These are phyloP conservation scores for Otolemur garnettii DNA, from an alignment of 2,113 vertebrate genomes.

Conservation along the genomic window DNA sequence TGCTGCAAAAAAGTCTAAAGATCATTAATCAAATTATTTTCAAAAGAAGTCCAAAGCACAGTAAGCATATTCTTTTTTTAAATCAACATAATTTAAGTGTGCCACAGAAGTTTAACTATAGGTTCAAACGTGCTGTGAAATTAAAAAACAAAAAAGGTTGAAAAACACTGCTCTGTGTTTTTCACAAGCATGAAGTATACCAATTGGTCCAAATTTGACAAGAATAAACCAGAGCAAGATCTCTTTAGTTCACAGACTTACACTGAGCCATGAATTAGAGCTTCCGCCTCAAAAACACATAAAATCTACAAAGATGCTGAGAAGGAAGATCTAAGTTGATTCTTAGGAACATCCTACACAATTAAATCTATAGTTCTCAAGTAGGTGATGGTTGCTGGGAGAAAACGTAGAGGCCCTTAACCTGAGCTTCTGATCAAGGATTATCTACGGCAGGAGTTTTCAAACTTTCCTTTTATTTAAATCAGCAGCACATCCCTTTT, in stretches of 20 bases:
- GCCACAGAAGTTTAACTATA: too few species aligned
- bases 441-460: neutral
- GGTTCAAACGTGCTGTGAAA: too few species aligned
- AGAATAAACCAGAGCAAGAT: neutral
- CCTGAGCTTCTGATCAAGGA: neutral
- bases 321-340: neutral
- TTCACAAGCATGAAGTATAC: neutral
- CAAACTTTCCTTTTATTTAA: neutral
- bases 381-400: neutral
- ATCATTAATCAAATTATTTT: too few species aligned
- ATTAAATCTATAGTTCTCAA: neutral
- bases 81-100: too few species aligned
- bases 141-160: too few species aligned
- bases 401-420: neutral
- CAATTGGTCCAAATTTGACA: conserved; percentile 9
- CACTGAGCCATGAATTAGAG: neutral
- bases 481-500: neutral
- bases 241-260: neutral
- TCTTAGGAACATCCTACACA: neutral
- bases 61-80: too few species aligned
- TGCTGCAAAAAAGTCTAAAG: too few species aligned
- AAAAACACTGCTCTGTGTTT: too few species aligned
- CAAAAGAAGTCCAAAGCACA: too few species aligned
- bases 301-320: neutral
- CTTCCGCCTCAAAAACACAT: neutral